Evolutionary conservation across 2,888 invertebrate genomes (phyloP).

Genomic region (Melinaea menophilus): DNA sequence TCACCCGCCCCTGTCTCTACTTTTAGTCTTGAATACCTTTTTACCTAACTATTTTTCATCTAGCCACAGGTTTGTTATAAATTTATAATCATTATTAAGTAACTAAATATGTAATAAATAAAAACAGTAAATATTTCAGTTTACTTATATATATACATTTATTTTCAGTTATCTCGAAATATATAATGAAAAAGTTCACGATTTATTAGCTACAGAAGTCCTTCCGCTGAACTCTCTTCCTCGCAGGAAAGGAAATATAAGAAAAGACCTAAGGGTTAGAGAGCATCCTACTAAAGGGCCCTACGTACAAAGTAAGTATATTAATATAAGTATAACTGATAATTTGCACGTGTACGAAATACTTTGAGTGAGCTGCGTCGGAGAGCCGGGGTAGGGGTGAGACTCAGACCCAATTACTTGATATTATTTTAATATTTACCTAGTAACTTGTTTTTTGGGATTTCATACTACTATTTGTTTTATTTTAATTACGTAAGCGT

Average conservation of each 20-base stretch:
- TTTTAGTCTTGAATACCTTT: too few relatives aligned
- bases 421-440: too few relatives aligned
- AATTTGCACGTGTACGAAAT: not conserved
- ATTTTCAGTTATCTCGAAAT: constrained; percentile 78
- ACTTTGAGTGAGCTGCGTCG: too few relatives aligned
- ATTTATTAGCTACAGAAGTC: constrained; percentile 77
- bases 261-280: constrained; percentile 81
- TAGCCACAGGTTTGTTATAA: too few relatives aligned
- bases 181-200: constrained; percentile 84
- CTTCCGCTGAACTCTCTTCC: constrained; percentile 68
- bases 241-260: constrained; percentile 57
- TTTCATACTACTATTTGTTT: too few relatives aligned
- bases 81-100: too few relatives aligned
- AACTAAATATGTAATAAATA: not conserved
- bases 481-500: too few relatives aligned
- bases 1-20: too few relatives aligned
- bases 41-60: too few relatives aligned
- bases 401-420: too few relatives aligned
- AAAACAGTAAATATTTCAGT: not conserved
- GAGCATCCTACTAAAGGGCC: constrained; percentile 88
- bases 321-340: constrained; percentile 5
- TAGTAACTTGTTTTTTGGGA: too few relatives aligned
- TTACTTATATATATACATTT: not conserved
- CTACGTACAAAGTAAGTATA: constrained; percentile 84
- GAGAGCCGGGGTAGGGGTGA: too few relatives aligned